Percentiles rank a stretch among this genome's conserved stretches.
These are phyloP conservation scores for Balaeniceps rex DNA, from an alignment of 2,113 vertebrate species.

Conservation along the genomic window DNA sequence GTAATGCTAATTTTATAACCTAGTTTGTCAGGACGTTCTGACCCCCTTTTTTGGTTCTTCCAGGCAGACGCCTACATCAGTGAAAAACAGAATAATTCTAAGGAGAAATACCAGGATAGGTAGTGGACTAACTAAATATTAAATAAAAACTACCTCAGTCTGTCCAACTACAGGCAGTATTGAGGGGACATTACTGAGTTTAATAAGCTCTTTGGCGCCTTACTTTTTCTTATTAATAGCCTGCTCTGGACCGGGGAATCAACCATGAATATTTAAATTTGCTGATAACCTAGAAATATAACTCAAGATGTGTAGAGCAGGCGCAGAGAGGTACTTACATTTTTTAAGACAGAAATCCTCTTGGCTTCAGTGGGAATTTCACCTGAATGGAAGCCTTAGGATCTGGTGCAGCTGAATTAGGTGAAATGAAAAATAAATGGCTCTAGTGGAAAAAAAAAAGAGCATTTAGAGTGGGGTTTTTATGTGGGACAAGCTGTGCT, in stretches of 20 bases:
- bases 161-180: neutral
- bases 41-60: neutral
- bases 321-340: neutral
- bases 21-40: neutral
- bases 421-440: neutral
- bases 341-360: neutral
- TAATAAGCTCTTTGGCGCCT: neutral
- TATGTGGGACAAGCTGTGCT: neutral
- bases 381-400: neutral
- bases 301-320: neutral
- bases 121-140: neutral
- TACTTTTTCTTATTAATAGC: neutral
- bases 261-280: neutral
- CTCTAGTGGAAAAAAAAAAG: neutral
- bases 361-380: neutral
- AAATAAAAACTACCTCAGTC: neutral
- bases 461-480: neutral
- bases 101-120: neutral
- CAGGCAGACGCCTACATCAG: neutral
- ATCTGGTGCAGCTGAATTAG: neutral
- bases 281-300: neutral
- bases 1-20: neutral
- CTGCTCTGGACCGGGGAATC: neutral
- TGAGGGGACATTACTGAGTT: neutral
- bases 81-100: neutral